A percentile compares a stretch with the other conserved stretches of the same genome.
Evolutionary conservation across 2,888 invertebrate genomes (phyloP).

Genomic region (Dione vanillae): DNA sequence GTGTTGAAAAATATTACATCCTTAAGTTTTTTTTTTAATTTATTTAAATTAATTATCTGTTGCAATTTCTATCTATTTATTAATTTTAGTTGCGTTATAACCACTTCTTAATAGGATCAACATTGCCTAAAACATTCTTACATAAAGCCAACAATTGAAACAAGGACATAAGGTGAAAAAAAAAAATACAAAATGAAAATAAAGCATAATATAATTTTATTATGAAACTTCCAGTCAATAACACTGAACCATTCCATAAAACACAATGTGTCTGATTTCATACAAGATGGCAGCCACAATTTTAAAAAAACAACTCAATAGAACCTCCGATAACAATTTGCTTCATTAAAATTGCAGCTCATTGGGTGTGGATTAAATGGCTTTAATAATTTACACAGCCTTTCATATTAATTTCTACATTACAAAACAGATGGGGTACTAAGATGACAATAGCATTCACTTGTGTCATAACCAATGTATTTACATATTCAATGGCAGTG

Average conservation of each 20-base stretch:
- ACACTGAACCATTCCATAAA: slow-evolving; percentile 82
- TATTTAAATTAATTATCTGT: not conserved
- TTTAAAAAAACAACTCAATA: slow-evolving; percentile 28
- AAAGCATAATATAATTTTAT: slow-evolving; percentile 84
- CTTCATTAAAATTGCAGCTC: slow-evolving; percentile 47
- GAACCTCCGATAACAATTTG: slow-evolving; percentile 38
- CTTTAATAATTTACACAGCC: slow-evolving; percentile 82
- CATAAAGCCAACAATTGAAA: not conserved
- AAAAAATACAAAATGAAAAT: slow-evolving; percentile 79
- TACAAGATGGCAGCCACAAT: slow-evolving; percentile 60
- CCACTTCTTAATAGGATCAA: not conserved
- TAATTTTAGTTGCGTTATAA: too few species aligned
- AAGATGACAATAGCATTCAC: slow-evolving; percentile 68
- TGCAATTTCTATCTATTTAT: too few species aligned
- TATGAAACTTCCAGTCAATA: slow-evolving; percentile 83
- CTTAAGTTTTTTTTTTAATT: not conserved
- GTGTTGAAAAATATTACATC: not conserved
- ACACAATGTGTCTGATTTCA: slow-evolving; percentile 73
- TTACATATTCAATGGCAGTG: slow-evolving; percentile 79
- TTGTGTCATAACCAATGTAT: slow-evolving; percentile 67
- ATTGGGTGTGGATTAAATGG: slow-evolving; percentile 66
- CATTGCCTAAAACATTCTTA: not conserved
- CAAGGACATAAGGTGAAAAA: slow-evolving; percentile 44
- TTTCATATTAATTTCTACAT: slow-evolving; percentile 82
- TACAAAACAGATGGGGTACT: slow-evolving; percentile 81